Evolutionary conservation across 2,888 invertebrate genomes (phyloP).

Genomic region (Morpho deidamia): DNA sequence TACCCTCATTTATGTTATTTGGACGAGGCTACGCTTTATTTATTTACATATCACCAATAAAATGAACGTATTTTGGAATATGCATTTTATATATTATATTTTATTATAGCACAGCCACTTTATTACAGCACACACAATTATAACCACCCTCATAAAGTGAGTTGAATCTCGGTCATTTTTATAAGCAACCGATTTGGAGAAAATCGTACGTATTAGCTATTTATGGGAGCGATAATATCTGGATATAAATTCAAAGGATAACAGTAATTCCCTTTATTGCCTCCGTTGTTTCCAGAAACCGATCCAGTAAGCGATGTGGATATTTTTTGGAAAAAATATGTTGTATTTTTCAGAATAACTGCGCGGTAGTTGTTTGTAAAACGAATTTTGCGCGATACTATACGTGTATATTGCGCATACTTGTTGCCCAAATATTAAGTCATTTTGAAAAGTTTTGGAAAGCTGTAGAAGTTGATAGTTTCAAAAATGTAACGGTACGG

Average conservation of each 20-base stretch:
- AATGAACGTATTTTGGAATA: too few species aligned
- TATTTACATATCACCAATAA: too few species aligned
- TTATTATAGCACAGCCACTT: neutral
- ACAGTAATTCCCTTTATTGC: constrained; percentile 75
- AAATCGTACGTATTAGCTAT: constrained; percentile 64
- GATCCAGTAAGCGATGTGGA: constrained; percentile 57
- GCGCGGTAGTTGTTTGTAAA: too few species aligned
- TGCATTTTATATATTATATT: neutral
- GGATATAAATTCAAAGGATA: constrained; percentile 77
- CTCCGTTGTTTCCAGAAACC: constrained; percentile 71
- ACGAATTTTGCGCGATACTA: too few species aligned
- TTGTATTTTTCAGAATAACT: constrained; percentile 18
- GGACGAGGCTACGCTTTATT: constrained; percentile 44
- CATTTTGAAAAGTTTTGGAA: too few species aligned
- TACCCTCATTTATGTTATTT: constrained; percentile 44
- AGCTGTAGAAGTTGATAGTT: too few species aligned
- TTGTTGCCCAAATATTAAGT: too few species aligned
- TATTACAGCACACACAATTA: neutral
- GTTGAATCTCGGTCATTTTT: constrained; percentile 57
- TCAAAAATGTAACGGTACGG: too few species aligned
- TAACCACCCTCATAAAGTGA: constrained; percentile 14
- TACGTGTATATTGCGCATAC: too few species aligned
- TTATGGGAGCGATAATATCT: constrained; percentile 73
- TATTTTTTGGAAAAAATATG: constrained; percentile 57
- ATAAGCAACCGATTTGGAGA: constrained; percentile 55